Evolutionary conservation across 2,888 invertebrate species (phyloP).

Genomic region (Eupithecia subfuscata): DNA sequence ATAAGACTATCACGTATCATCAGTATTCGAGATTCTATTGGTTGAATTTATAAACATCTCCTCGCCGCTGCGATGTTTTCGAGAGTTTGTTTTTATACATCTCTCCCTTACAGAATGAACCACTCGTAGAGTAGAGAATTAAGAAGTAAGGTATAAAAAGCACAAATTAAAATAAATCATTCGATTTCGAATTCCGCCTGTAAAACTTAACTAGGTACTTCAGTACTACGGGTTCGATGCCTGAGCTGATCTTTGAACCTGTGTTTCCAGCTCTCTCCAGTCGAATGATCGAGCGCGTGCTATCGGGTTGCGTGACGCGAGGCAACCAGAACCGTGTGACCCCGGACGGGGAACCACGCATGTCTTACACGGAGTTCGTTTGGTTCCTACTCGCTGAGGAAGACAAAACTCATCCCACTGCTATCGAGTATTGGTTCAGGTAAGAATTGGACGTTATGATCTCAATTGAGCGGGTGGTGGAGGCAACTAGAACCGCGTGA

Average conservation of each 20-base stretch:
- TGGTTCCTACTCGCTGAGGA: conserved; percentile 99
- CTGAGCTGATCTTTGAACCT: background rate
- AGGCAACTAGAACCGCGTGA: conserved; percentile 84
- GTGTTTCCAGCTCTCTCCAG: conserved; percentile 93
- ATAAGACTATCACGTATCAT: background rate
- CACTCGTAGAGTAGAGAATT: background rate
- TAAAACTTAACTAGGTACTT: background rate
- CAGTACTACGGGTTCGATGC: background rate
- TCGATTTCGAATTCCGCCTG: background rate
- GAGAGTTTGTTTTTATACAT: background rate
- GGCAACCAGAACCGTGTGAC: conserved; percentile 85
- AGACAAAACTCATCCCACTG: conserved; percentile 98
- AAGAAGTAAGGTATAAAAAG: background rate
- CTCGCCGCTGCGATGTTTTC: background rate
- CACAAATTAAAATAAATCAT: background rate
- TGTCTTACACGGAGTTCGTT: conserved; percentile 99
- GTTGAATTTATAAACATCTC: background rate
- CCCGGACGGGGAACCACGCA: conserved; percentile 88
- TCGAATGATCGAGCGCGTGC: conserved; percentile 97
- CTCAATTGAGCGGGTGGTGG: conserved; percentile 91
- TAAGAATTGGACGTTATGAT: conserved; percentile 47
- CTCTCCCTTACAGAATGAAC: background rate
- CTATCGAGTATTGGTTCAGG: conserved; percentile 97
- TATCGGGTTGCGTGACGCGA: conserved; percentile 97
- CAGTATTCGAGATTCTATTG: background rate